These are phyloP conservation scores for Sympetrum striolatum DNA, from an alignment of 2,888 invertebrate genomes.

Conservation along the genomic window DNA sequence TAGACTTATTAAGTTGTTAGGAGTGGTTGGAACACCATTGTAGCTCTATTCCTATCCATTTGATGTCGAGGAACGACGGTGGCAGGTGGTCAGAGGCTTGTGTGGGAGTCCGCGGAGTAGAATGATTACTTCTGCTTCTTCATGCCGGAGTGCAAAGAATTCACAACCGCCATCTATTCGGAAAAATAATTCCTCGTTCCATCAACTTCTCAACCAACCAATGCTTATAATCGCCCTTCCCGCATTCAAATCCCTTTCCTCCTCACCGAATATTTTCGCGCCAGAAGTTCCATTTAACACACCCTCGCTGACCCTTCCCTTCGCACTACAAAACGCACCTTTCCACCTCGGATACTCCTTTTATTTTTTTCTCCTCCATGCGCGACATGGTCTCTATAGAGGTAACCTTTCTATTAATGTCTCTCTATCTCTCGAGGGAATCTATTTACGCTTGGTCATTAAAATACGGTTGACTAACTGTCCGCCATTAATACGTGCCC, in stretches of 20 bases:
- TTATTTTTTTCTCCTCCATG: background rate
- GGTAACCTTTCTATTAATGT: slow-evolving; percentile 21
- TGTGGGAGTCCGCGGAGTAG: background rate
- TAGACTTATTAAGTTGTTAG: background rate
- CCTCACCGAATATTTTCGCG: background rate
- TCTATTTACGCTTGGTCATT: slow-evolving; percentile 31
- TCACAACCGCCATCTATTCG: background rate
- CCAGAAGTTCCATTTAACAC: background rate
- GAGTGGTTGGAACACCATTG: background rate
- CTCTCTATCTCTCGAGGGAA: slow-evolving; percentile 5
- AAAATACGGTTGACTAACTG: slow-evolving; percentile 39
- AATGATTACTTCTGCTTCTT: background rate
- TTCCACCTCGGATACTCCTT: background rate
- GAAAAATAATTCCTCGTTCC: background rate
- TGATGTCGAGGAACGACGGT: background rate
- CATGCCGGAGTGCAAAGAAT: background rate
- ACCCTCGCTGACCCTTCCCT: background rate
- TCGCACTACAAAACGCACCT: background rate
- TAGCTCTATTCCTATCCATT: background rate
- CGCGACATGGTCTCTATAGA: background rate
- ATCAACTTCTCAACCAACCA: background rate
- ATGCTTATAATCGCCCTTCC: background rate
- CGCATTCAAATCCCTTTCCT: background rate
- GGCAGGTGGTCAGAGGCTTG: slow-evolving; percentile 1
- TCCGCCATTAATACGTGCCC: slow-evolving; percentile 10